Conservation (phyloP, 2,113 vertebrate species). For the Hystrix brachyura region DNA sequence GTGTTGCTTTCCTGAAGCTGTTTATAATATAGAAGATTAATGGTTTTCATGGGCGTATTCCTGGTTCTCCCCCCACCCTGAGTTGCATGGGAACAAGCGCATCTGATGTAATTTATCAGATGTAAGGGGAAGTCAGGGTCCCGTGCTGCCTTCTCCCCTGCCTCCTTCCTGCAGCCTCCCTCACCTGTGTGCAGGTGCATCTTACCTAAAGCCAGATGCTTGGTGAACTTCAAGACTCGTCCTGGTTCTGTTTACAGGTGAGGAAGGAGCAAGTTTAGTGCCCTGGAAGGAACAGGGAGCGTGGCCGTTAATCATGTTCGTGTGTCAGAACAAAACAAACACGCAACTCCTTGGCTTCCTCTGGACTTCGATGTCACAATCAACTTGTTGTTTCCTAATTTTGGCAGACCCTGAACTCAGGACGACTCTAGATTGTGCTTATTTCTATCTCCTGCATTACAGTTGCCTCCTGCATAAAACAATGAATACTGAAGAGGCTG, state of each 20-base stretch:
- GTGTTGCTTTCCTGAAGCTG: not conserved
- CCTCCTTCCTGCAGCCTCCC: fast-evolving
- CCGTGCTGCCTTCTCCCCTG: not conserved
- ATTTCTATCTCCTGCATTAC: conserved; percentile 46
- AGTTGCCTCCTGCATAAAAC: not conserved
- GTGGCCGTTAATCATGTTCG: conserved; percentile 26
- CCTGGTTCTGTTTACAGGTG: conserved; percentile 76
- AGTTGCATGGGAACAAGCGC: not conserved
- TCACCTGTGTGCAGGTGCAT: not conserved
- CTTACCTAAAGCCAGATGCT: not conserved
- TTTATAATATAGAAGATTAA: not conserved
- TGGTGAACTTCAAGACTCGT: conserved; percentile 71
- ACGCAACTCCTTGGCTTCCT: conserved; percentile 51
- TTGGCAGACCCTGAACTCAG: conserved; percentile 20
- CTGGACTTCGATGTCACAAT: conserved; percentile 47
- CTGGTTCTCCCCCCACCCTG: not conserved
- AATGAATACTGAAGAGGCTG: not conserved
- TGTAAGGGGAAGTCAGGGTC: not conserved
- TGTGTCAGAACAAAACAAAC: conserved; percentile 59
- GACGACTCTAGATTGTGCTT: conserved; percentile 37
- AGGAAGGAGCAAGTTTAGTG: conserved; percentile 63
- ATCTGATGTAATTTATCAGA: not conserved
- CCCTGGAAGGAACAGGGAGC: conserved; percentile 31
- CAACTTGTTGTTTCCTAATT: conserved; percentile 66
- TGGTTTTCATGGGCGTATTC: not conserved